Conservation (phyloP, 2,113 vertebrate species). For the Chrysochloris asiatica region DNA sequence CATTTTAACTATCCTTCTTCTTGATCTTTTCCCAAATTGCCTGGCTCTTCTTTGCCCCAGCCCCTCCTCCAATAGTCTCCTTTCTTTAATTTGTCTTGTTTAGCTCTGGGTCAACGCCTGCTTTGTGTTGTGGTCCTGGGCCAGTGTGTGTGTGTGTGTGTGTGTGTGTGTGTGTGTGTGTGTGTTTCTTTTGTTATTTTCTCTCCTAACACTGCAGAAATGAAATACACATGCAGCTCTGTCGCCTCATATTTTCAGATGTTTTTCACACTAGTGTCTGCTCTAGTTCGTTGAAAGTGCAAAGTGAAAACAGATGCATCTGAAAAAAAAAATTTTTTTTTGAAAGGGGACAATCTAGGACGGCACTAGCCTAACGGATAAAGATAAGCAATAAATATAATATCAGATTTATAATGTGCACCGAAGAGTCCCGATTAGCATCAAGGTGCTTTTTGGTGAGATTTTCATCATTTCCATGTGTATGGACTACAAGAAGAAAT, state of each 20-base stretch:
- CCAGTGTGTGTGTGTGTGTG: constrained; percentile 35
- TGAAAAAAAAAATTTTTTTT: constrained; percentile 63
- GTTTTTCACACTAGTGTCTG: constrained; percentile 86
- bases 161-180: constrained; percentile 52
- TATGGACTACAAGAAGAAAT: constrained; percentile 84
- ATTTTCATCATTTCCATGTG: constrained; percentile 86
- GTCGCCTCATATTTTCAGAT: constrained; percentile 86
- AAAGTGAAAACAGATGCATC: constrained; percentile 87
- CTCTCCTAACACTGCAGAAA: constrained; percentile 81
- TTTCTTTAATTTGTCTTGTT: constrained; percentile 68
- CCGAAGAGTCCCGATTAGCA: constrained; percentile 78
- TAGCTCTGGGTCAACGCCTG: constrained; percentile 75
- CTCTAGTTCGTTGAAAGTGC: constrained; percentile 83
- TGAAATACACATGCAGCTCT: constrained; percentile 87
- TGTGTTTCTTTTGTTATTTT: constrained; percentile 83
- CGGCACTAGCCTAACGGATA: constrained; percentile 51
- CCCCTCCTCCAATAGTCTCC: background rate
- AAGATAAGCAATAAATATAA: constrained; percentile 71
- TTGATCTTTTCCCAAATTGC: background rate
- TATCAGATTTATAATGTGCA: constrained; percentile 68
- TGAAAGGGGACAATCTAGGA: constrained; percentile 68
- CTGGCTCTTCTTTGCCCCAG: background rate
- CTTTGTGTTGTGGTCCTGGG: constrained; percentile 65
- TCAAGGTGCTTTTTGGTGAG: constrained; percentile 79
- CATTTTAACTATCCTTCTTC: background rate